Evolutionary conservation across 2,113 vertebrate genomes (phyloP), one percentile per base, ranked within the genome.

Genomic region (Laterallus jamaicensis): DNA sequence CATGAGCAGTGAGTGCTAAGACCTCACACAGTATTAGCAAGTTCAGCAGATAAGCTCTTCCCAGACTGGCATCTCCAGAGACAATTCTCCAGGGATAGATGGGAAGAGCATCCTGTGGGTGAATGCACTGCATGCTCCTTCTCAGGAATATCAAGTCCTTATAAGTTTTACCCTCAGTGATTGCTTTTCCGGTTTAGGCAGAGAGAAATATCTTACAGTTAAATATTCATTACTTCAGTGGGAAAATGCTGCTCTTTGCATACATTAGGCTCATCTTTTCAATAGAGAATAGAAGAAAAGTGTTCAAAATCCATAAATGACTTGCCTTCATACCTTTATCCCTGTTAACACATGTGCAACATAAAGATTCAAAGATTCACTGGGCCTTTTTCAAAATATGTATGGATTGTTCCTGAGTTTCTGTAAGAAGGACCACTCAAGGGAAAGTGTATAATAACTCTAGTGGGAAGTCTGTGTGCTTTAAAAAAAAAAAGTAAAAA

Each of bases 311-410:
- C 39, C 0, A 0, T 91, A 78, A 83, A 69, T 82, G 0, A 73
- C 25, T 66, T 88, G 20, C n/a, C 22, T 75, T 59, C 64, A 67
- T 90, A 54, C 5, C 25, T 90, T 90, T 86, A 68, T 71, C 12
- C 18, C 21, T 75, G 42, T 77, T 81, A 80, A 70, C 25, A 29
- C 28, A 42, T 0, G 2, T 16, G 6, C 19, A 88, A 58, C 12
- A 60, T 64, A 64, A 90, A 86, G 76, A 83, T 50, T 83, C 50
- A 40, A 76, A 90, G 70, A 77, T 70, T 95, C 78, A 63, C 54
- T 39, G 21, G 5, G 12, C 5, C 18, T 78, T 83, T 92, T 90
- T 71, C 68, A 90, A 81, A 96, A 86, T 50, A 62, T 20, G 6
- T 76, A 16, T 54, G 68, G 3, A 7, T 87, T 91, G 39, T 73